These are phyloP conservation scores for Cylindroiulus punctatus DNA, from an alignment of 2,888 invertebrate genomes.

Conservation along the genomic window DNA sequence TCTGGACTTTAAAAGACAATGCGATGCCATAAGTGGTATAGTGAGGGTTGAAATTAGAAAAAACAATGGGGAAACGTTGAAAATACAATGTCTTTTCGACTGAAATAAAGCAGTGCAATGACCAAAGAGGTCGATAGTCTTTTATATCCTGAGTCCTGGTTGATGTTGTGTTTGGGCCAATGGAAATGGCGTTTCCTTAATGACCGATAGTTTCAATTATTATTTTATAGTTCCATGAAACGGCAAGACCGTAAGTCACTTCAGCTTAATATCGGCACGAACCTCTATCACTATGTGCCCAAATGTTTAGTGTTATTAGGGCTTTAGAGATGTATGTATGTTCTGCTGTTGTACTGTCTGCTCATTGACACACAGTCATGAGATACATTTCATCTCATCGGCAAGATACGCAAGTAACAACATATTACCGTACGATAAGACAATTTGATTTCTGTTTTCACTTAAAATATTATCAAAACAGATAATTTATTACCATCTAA, in stretches of 20 bases:
- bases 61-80: no score
- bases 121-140: neutral
- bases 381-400: neutral
- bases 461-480: no score
- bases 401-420: neutral
- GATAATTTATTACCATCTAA: no score
- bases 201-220: conserved; percentile 36
- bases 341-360: neutral
- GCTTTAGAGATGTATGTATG: conserved; percentile 6
- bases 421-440: no score
- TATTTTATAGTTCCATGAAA: conserved; percentile 3
- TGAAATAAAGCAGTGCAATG: neutral
- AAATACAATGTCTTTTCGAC: neutral
- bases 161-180: conserved; percentile 6
- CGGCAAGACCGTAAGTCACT: neutral
- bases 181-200: conserved; percentile 10
- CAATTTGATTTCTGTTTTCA: no score
- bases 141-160: neutral
- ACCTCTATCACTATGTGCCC: neutral
- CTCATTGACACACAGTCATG: conserved; percentile 9
- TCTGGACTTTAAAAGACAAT: neutral
- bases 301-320: neutral
- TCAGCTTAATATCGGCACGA: conserved; percentile 1
- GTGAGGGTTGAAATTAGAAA: neutral
- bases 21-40: neutral